Conservation (phyloP, 2,888 invertebrate genomes). For the Melinopterus prodromus region DNA sequence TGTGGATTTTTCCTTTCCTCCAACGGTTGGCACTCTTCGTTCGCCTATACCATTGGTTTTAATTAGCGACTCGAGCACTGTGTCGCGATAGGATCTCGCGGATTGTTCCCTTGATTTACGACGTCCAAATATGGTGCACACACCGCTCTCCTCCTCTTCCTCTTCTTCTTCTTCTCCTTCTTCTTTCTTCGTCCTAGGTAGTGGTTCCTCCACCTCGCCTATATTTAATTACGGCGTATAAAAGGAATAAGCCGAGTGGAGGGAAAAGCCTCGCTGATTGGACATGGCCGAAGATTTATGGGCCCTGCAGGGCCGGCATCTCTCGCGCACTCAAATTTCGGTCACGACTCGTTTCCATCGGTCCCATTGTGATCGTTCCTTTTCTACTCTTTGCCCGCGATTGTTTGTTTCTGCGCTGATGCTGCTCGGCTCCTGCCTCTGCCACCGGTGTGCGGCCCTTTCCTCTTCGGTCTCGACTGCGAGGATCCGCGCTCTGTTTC, state of each 20-base stretch:
- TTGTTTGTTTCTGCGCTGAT: conserved; percentile 4
- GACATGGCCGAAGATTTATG: conserved; percentile 39
- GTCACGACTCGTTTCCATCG: conserved; percentile 38
- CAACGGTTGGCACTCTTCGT: conserved; percentile 24
- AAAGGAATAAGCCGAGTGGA: neutral
- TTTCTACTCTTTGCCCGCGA: neutral
- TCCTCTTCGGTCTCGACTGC: neutral
- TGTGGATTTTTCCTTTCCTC: conserved; percentile 14
- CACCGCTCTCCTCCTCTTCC: conserved; percentile 19
- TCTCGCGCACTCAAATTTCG: conserved; percentile 36
- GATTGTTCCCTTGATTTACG: conserved; percentile 43
- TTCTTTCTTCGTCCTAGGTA: conserved; percentile 7
- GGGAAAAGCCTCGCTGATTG: conserved; percentile 34
- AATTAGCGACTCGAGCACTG: conserved; percentile 37
- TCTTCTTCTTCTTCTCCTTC: conserved; percentile 8
- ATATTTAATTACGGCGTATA: conserved; percentile 37
- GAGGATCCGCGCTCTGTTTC: conserved; percentile 24
- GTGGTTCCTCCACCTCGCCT: conserved; percentile 23
- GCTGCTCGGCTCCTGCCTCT: neutral
- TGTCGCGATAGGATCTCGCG: conserved; percentile 47
- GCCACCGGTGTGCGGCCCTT: conserved; percentile 5
- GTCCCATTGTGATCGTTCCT: conserved; percentile 31
- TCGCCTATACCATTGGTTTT: conserved; percentile 30
- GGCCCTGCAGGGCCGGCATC: conserved; percentile 15
- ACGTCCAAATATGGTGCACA: conserved; percentile 40